Base-by-base conservation (phyloP, 2,797 vertebrate genomes). In the Tiaroga cobitis region DNA sequence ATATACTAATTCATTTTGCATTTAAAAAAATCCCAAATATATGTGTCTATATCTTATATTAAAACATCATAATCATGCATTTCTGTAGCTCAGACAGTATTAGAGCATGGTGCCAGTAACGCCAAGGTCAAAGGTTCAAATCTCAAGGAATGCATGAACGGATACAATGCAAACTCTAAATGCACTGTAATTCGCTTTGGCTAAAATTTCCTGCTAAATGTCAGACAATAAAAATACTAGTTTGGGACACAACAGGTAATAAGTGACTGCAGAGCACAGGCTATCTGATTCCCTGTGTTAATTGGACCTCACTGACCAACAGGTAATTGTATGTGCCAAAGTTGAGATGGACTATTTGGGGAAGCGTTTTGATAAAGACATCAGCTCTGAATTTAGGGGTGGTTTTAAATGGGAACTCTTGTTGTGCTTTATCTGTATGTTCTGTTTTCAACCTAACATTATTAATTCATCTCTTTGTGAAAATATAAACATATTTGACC, bases 271-370 rank as follows among this genome's bases (percentile, higher is more conserved):
- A 67, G 74, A 80, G 72, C 41, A 74, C 83, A 89, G 74, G 72
- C 74, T 88, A 81, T 85, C 83, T 76, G 78, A 54, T 87, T 85
- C 82, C 75, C 70, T 69, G 73, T 26, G 11, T 49, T 63, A 76
- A 72, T 24, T 72, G 16, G 69, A 43, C 59, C 43, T 73, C 41
- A 46, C 41, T 67, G 51, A 26, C 73, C 75, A 78, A 56, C 32
- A 86, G 43, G 73, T 80, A 56, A 77, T 34, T 56, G 56, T 69
- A 79, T 51, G 37, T 79, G 19, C 13, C 46, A 76, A 87, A 37
- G 63, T 65, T 80, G 49, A 69, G 70, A 21, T 4, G 65, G 65
- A 68, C 18, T 21, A 34, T 34, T 68, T 68, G 34, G 67, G 9
- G 32, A 39, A 39, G 34, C 4, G 4, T 39, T 69, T 69, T 83